A percentile compares a stretch with the other conserved stretches of the same genome.
phyloP scores from a whole-genome alignment of 2,797 vertebrate genomes.

The Chanos chanos region DNA sequence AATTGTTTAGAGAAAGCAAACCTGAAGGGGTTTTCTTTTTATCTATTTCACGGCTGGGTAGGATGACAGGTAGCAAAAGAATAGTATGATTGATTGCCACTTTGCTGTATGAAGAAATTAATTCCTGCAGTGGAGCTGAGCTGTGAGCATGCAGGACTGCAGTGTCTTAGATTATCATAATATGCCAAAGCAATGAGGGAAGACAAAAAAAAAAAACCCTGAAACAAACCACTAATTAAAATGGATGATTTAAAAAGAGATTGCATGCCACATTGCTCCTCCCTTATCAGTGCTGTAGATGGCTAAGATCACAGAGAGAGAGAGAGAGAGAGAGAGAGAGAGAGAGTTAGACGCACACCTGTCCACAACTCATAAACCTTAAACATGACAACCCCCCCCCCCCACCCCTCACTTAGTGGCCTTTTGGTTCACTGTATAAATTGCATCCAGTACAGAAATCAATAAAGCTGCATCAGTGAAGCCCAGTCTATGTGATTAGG shows the following conservation, averaged over 20 bases:
- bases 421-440: neutral
- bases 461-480: neutral
- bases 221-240: constrained; percentile 60
- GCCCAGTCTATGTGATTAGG: neutral
- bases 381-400: neutral
- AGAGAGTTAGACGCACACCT: neutral
- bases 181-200: constrained; percentile 21
- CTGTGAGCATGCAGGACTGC: constrained; percentile 42
- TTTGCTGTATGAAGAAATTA: constrained; percentile 75
- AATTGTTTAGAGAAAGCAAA: constrained; percentile 49
- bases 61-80: constrained; percentile 63
- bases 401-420: neutral
- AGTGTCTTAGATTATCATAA: constrained; percentile 46
- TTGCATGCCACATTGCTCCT: constrained; percentile 13
- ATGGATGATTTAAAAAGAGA: constrained; percentile 52
- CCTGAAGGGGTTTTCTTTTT: constrained; percentile 53
- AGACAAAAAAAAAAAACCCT: constrained; percentile 51
- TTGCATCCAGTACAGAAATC: neutral
- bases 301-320: neutral
- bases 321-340: neutral
- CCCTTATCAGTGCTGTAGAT: constrained; percentile 2
- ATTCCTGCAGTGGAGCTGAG: constrained; percentile 51
- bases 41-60: constrained; percentile 65
- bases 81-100: constrained; percentile 72
- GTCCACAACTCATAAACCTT: neutral